Base-by-base conservation (phyloP, 2,888 invertebrate species). In the Pediacus dermestoides region DNA sequence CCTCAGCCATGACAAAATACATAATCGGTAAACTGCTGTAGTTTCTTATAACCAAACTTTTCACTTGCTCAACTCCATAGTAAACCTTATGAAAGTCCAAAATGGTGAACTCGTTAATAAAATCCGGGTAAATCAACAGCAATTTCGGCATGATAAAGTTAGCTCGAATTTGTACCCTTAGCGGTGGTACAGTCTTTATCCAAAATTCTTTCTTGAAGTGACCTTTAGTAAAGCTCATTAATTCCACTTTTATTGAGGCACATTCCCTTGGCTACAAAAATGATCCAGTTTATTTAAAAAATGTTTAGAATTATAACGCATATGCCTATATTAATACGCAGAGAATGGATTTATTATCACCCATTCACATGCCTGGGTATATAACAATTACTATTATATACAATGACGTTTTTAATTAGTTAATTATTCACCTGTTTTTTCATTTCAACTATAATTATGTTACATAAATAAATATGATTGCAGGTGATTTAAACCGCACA, bases 21-120 rank as follows among this genome's bases (percentile, higher is more conserved):
- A 63, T 68, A 1, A 65, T 54, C 6, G 52, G 48, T 15, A 59
- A 59, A 0, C 72, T 67, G 16, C 74, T 73, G 10, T 57, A 39
- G 53, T 74, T 74, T 43, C 63, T 56, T 1, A 74, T 53, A 2
- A 70, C 48, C 2, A 73, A 44, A 4, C 66, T 64, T 41, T 64
- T 61, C 14, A 57, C 61, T 15, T 55, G 55, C n/a, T 47, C 43
- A 1, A 66, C 61, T 2, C 70, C 70, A 14, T 61, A 58, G 43
- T 68, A 70, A 0, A 68, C 68, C 15, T 55, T 55, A 0, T 68
- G 60, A 46, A 74, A 74, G 44, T 70, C 64, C 1, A 74, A 48
- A 11, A 74, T 51, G 2, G 68, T 67, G 2, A 60, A 61, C 4
- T 60, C 63, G 1, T 61, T 52, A 16, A 67, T 61, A 28, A 8